phyloP scores from a whole-genome alignment of 2,888 invertebrate genomes.

The Rhogogaster chlorosoma region DNA sequence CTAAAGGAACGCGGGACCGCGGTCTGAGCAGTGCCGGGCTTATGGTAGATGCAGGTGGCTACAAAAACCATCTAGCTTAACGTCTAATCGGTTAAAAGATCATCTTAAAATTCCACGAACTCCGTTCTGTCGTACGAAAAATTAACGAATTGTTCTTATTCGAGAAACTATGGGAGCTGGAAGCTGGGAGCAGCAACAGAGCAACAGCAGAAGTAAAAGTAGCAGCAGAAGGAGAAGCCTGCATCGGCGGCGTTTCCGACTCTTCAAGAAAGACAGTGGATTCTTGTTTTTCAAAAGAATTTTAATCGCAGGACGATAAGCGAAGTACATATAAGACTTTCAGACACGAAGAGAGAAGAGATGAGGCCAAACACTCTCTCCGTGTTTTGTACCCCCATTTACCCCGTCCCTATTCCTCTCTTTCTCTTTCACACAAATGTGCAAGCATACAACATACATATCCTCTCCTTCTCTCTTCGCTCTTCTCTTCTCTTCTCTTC shows the following conservation, averaged over 20 bases:
- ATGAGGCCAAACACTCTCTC: slow-evolving; percentile 37
- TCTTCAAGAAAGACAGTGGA: slow-evolving; percentile 37
- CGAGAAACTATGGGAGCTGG: not conserved
- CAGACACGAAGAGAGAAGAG: slow-evolving; percentile 15
- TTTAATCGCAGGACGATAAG: slow-evolving; percentile 58
- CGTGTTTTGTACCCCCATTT: slow-evolving; percentile 34
- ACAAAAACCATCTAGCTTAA: not conserved
- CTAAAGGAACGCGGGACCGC: not conserved
- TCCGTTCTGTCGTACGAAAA: slow-evolving; percentile 3
- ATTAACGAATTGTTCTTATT: slow-evolving; percentile 35
- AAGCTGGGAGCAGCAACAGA: not conserved
- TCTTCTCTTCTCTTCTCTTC: slow-evolving; percentile 52
- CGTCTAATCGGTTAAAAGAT: slow-evolving; percentile 5
- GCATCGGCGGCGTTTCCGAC: slow-evolving; percentile 15
- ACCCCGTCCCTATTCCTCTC: slow-evolving; percentile 15
- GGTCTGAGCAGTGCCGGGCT: not conserved
- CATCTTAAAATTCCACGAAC: slow-evolving; percentile 34
- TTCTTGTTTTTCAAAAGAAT: slow-evolving; percentile 56
- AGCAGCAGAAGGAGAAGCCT: not conserved
- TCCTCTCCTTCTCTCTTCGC: slow-evolving; percentile 46
- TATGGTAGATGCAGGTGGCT: not conserved
- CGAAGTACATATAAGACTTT: slow-evolving; percentile 38
- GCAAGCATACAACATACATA: slow-evolving; percentile 43
- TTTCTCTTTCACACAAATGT: slow-evolving; percentile 40
- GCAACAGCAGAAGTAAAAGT: not conserved